phyloP scores from a whole-genome alignment of 2,797 vertebrate species.

The Gambusia yucatana region DNA sequence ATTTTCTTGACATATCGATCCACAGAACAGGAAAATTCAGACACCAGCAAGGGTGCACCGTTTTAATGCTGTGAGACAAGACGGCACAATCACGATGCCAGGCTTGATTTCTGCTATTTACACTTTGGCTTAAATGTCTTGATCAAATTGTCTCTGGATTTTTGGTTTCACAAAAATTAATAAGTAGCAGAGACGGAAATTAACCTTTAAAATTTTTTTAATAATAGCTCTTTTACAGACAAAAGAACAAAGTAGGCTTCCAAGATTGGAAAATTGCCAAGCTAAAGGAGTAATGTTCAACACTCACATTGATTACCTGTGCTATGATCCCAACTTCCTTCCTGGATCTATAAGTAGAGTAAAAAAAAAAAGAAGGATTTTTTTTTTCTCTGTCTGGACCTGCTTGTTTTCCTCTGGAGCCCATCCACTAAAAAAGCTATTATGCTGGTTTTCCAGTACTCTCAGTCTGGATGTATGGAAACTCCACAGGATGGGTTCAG shows the following conservation, averaged over 20 bases:
- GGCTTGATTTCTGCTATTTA: constrained; percentile 20
- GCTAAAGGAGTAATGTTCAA: constrained; percentile 42
- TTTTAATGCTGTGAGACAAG: constrained; percentile 61
- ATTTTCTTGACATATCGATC: constrained; percentile 82
- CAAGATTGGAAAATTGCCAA: constrained; percentile 34
- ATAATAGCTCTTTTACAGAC: constrained; percentile 18
- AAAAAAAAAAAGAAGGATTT: constrained; percentile 22
- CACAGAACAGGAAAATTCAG: constrained; percentile 52
- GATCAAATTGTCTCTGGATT: constrained; percentile 7
- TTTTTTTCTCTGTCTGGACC: constrained; percentile 17
- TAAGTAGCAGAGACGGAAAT: constrained; percentile 5
- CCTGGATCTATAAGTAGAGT: constrained; percentile 35
- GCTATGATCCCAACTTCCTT: constrained; percentile 25
- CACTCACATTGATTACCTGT: constrained; percentile 58
- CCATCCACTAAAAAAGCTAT: constrained; percentile 49
- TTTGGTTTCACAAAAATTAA: constrained; percentile 6
- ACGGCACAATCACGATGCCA: constrained; percentile 27
- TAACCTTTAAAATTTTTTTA: background rate
- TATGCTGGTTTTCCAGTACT: constrained; percentile 27
- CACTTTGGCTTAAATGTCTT: constrained; percentile 2
- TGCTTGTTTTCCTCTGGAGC: constrained; percentile 39
- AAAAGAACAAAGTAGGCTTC: constrained; percentile 12
- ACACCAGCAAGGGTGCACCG: constrained; percentile 61
- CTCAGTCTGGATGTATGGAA: constrained; percentile 51
- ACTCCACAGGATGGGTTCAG: constrained; percentile 62